These are phyloP conservation scores for Cacoxenus indagator DNA, from an alignment of 2,888 invertebrate genomes.

Conservation along the genomic window DNA sequence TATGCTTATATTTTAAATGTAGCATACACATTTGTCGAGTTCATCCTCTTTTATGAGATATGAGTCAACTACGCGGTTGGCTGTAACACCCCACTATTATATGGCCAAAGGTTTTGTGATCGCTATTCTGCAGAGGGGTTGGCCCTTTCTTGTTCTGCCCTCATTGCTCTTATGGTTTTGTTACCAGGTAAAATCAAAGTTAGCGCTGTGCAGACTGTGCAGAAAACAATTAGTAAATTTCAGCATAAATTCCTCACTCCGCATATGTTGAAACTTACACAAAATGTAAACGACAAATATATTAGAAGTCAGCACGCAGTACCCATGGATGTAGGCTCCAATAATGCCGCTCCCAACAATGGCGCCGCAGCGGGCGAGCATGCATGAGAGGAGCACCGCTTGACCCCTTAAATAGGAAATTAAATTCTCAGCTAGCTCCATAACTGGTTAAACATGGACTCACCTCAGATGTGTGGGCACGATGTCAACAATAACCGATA, in stretches of 20 bases:
- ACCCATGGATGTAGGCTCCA: conserved; percentile 17
- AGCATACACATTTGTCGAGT: too few relatives aligned
- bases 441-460: neutral
- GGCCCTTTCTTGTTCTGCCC: too few relatives aligned
- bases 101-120: too few relatives aligned
- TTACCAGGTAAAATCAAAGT: neutral
- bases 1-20: too few relatives aligned
- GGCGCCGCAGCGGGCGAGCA: conserved; percentile 23
- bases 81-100: too few relatives aligned
- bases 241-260: neutral
- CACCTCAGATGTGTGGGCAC: conserved; percentile 46
- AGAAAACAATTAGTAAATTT: neutral
- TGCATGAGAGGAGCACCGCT: conserved; percentile 12
- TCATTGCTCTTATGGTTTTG: too few relatives aligned
- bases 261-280: conserved; percentile 24
- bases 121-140: too few relatives aligned
- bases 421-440: neutral
- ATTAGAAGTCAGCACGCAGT: conserved; percentile 34
- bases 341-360: conserved; percentile 25
- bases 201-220: neutral
- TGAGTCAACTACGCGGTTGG: too few relatives aligned
- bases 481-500: conserved; percentile 29
- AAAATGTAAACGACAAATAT: neutral
- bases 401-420: conserved; percentile 31
- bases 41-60: too few relatives aligned